phyloP scores from a whole-genome alignment of 2,888 invertebrate genomes.

The Catocala nupta region DNA sequence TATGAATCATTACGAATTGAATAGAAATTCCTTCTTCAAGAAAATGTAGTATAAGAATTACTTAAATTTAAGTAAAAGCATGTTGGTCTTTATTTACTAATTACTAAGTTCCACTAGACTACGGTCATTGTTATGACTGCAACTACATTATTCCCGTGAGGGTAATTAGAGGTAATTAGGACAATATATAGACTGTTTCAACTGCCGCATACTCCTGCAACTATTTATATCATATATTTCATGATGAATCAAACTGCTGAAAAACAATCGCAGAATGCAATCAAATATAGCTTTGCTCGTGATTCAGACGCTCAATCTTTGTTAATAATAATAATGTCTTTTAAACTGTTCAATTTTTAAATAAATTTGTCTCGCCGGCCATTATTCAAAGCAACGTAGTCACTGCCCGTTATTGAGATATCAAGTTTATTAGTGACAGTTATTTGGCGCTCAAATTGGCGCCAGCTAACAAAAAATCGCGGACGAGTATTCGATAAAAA shows the following conservation, averaged over 20 bases:
- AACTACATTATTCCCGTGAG: background rate
- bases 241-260: background rate
- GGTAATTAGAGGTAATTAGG: slow-evolving; percentile 1
- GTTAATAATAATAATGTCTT: slow-evolving; percentile 27
- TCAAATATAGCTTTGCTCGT: slow-evolving; percentile 1
- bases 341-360: slow-evolving; percentile 39
- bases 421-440: slow-evolving; percentile 14
- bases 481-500: slow-evolving; percentile 43
- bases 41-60: too few relatives aligned
- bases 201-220: background rate
- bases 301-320: slow-evolving; percentile 11
- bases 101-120: background rate
- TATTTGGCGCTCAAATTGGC: slow-evolving; percentile 17
- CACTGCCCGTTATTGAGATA: slow-evolving; percentile 26
- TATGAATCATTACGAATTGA: too few relatives aligned
- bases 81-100: background rate
- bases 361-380: slow-evolving; percentile 23
- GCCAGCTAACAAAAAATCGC: slow-evolving; percentile 23
- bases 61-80: too few relatives aligned
- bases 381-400: slow-evolving; percentile 29
- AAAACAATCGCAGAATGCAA: slow-evolving; percentile 1
- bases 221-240: background rate
- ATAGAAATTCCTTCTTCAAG: too few relatives aligned
- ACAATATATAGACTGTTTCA: background rate
- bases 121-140: background rate